Conservation (phyloP, 30 jellyfish, hydroid and myxozoan genomes). For the Mastigias papua region DNA sequence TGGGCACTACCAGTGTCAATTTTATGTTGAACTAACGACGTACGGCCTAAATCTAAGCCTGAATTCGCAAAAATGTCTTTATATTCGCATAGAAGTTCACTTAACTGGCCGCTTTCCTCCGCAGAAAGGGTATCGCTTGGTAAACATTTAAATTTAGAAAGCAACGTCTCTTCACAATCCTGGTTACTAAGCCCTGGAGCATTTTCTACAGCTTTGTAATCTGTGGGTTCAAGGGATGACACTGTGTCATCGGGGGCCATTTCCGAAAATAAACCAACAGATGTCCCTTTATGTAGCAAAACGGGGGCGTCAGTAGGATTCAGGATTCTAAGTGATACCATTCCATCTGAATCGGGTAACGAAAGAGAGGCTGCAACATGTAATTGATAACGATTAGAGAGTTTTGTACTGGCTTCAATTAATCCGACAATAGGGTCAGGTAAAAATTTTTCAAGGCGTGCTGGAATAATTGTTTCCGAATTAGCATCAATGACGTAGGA, state of each 20-base stretch:
- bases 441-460: background rate
- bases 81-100: background rate
- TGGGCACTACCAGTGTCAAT: slow-evolving; percentile 69
- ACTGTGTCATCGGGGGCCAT: background rate
- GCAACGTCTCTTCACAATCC: background rate
- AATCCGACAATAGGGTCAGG: background rate
- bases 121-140: slow-evolving; percentile 4
- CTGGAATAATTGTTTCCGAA: slow-evolving; percentile 30
- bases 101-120: background rate
- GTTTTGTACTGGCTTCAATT: slow-evolving; percentile 16
- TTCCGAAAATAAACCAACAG: background rate
- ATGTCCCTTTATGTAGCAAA: slow-evolving; percentile 10
- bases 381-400: slow-evolving; percentile 31
- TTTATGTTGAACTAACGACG: slow-evolving; percentile 42
- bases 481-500: slow-evolving; percentile 11
- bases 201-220: background rate
- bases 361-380: slow-evolving; percentile 18
- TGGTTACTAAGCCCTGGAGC: background rate
- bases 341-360: slow-evolving; percentile 10
- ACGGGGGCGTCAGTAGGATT: slow-evolving; percentile 33
- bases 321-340: slow-evolving; percentile 22
- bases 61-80: slow-evolving; percentile 36
- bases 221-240: background rate
- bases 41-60: slow-evolving; percentile 34
- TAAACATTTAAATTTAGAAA: background rate